Evolutionary conservation across 2,888 invertebrate genomes (phyloP).

Genomic region (Pollenia amentaria): DNA sequence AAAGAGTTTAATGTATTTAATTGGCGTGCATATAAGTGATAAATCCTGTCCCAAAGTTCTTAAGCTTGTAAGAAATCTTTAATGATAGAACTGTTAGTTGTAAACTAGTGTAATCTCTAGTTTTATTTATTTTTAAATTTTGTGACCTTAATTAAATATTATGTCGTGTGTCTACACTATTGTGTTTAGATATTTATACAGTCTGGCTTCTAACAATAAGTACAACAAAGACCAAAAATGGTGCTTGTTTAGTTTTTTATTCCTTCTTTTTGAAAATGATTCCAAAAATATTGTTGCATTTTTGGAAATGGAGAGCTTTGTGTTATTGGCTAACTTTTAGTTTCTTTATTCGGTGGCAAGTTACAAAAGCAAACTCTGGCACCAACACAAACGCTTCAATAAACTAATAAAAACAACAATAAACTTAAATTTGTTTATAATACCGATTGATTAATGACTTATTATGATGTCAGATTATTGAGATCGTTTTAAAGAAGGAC

Average conservation of each 20-base stretch:
- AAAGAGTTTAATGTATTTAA: too few relatives aligned
- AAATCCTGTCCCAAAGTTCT: too few relatives aligned
- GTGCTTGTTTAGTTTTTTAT: conserved; percentile 27
- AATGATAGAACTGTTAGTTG: too few relatives aligned
- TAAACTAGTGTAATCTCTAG: too few relatives aligned
- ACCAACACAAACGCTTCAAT: background rate
- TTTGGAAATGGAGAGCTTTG: background rate
- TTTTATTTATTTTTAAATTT: background rate
- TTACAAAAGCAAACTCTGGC: conserved; percentile 16
- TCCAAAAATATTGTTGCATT: background rate
- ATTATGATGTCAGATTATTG: conserved; percentile 84
- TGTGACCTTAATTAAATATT: conserved; percentile 6
- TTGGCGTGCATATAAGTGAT: too few relatives aligned
- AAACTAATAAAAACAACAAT: conserved; percentile 47
- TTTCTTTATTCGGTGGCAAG: conserved; percentile 36
- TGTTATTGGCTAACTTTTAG: conserved; percentile 40
- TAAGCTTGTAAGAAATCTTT: too few relatives aligned
- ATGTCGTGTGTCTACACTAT: background rate
- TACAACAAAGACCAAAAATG: conserved; percentile 11
- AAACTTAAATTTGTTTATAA: conserved; percentile 75
- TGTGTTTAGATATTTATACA: conserved; percentile 15
- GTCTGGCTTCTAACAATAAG: conserved; percentile 42
- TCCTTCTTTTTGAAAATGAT: background rate
- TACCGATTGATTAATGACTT: conserved; percentile 82
- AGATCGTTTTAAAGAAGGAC: conserved; percentile 79